Evolutionary conservation across 2,113 vertebrate genomes (phyloP).

Genomic region (mouse (Mus musculus)): GRCm39 chr14:86721501-86722000

Average conservation of each 20-base stretch:
- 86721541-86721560: background rate
- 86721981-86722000: background rate
- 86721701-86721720: background rate
- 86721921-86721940: background rate
- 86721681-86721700: background rate
- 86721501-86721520: conserved; percentile 11
- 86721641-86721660: background rate
- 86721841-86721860: background rate
- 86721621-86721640: conserved; percentile 4
- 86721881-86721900: background rate
- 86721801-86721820: background rate
- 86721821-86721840: background rate
- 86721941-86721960: background rate
- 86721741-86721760: background rate
- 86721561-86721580: conserved; percentile 1
- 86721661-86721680: background rate
- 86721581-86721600: background rate
- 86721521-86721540: background rate
- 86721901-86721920: background rate
- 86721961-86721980: background rate
- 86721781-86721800: background rate
- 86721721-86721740: background rate
- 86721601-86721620: background rate
- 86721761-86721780: background rate
- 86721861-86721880: background rate